A percentile compares a stretch with the other conserved stretches of the same genome.
Evolutionary conservation across 2,797 vertebrate species (phyloP).

Genomic region (Syndactyla subalaris): DNA sequence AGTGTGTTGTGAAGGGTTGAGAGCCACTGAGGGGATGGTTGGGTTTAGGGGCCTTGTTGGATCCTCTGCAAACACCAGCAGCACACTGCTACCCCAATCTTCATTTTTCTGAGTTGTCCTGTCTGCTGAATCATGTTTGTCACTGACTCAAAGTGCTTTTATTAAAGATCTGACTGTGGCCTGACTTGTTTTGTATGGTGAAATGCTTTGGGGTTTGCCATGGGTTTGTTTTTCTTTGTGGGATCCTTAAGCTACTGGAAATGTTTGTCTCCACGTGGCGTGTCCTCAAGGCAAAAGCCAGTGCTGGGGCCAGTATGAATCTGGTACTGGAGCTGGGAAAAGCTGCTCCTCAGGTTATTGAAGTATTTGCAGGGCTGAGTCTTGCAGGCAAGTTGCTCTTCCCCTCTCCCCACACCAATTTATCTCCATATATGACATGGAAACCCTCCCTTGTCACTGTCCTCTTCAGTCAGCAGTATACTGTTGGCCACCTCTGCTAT

Average conservation of each 20-base stretch:
- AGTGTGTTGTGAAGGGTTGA: neutral
- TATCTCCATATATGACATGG: neutral
- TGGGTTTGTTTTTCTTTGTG: neutral
- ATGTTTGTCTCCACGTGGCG: accelerated
- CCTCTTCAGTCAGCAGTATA: neutral
- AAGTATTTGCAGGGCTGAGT: neutral
- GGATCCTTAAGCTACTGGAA: neutral
- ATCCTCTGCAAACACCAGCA: slow-evolving; percentile 21
- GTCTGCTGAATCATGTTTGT: slow-evolving; percentile 39
- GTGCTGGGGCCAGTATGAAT: neutral
- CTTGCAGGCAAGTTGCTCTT: neutral
- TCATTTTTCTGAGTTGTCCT: slow-evolving; percentile 3
- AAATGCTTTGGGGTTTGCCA: neutral
- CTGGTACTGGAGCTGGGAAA: neutral
- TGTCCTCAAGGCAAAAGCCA: neutral
- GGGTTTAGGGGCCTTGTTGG: neutral
- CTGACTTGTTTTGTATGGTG: neutral
- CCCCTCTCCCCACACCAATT: neutral
- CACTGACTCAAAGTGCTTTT: slow-evolving; percentile 55
- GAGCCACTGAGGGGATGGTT: neutral
- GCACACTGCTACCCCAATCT: neutral
- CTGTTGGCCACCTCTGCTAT: neutral
- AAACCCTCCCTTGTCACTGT: neutral
- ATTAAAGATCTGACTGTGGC: slow-evolving; percentile 61
- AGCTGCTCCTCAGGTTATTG: neutral